phyloP scores from a whole-genome alignment of 2,113 vertebrate genomes.

The Podocnemis expansa region DNA sequence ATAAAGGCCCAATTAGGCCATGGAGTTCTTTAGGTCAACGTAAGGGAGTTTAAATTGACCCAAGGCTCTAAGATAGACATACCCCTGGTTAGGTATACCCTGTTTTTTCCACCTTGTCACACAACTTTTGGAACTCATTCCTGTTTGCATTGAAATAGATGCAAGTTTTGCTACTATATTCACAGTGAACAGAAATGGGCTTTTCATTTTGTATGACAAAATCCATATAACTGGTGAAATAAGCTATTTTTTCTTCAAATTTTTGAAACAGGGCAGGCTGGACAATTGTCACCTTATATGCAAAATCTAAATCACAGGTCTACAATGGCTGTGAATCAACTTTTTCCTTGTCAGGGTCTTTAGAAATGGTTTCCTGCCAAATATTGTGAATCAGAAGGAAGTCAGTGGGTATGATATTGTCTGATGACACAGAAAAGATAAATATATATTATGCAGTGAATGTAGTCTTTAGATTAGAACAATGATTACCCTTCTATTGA shows the following conservation, averaged over 20 bases:
- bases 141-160: constrained; percentile 4
- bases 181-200: too few species aligned
- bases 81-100: background rate
- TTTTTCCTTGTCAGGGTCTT: too few species aligned
- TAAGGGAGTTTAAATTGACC: too few species aligned
- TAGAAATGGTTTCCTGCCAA: too few species aligned
- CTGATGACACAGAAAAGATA: background rate
- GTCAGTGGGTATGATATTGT: background rate
- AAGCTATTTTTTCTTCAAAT: too few species aligned
- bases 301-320: background rate
- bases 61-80: too few species aligned
- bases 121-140: constrained; percentile 11
- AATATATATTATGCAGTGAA: background rate
- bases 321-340: background rate
- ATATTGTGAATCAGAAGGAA: background rate
- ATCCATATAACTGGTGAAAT: too few species aligned
- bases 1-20: too few species aligned
- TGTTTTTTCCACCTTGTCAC: background rate
- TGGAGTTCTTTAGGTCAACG: too few species aligned
- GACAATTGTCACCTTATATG: constrained; percentile 5
- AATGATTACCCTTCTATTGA: background rate
- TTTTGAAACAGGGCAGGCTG: background rate
- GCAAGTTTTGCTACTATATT: background rate
- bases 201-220: too few species aligned
- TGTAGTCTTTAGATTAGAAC: too few species aligned